phyloP scores from a whole-genome alignment of 2,888 invertebrate species.

The Sphaeridia pumilis region DNA sequence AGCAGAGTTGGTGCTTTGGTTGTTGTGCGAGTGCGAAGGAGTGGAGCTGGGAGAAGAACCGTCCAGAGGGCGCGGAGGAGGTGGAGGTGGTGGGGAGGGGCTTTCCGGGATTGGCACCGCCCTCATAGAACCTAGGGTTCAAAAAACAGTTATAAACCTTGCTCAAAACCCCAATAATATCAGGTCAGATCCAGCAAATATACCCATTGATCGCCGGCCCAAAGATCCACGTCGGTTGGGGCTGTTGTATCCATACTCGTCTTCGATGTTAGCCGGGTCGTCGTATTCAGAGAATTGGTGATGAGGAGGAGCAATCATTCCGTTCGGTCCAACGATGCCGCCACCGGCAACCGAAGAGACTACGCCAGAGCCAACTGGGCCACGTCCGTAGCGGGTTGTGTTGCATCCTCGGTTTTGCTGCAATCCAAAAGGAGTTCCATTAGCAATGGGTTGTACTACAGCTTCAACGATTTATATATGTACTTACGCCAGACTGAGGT shows the following conservation, averaged over 20 bases:
- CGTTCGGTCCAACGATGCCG: conserved; percentile 34
- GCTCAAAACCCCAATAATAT: not conserved
- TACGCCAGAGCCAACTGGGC: conserved; percentile 47
- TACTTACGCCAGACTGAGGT: conserved; percentile 54
- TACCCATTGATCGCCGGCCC: conserved; percentile 38
- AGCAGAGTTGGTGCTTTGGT: conserved; percentile 54
- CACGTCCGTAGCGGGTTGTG: conserved; percentile 57
- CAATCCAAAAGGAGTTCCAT: no score
- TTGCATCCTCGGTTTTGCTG: conserved; percentile 39
- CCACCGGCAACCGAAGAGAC: conserved; percentile 34
- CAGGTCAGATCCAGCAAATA: conserved; percentile 6
- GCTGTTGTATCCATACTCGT: conserved; percentile 82
- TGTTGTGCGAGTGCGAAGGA: conserved; percentile 47
- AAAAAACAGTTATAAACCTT: conserved; percentile 9
- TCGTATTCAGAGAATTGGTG: conserved; percentile 62
- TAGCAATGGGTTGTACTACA: no score
- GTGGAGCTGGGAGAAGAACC: conserved; percentile 18
- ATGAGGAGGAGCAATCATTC: conserved; percentile 38
- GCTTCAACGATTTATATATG: no score
- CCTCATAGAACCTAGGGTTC: conserved; percentile 31
- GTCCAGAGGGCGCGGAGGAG: conserved; percentile 67
- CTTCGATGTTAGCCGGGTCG: conserved; percentile 83
- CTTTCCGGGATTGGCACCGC: conserved; percentile 35
- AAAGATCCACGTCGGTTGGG: conserved; percentile 62
- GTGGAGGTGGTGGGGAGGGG: conserved; percentile 50